Percentiles rank a stretch among this genome's conserved stretches.
These are phyloP conservation scores for Allophyes oxyacanthae DNA, from an alignment of 2,888 invertebrate genomes.

Conservation along the genomic window DNA sequence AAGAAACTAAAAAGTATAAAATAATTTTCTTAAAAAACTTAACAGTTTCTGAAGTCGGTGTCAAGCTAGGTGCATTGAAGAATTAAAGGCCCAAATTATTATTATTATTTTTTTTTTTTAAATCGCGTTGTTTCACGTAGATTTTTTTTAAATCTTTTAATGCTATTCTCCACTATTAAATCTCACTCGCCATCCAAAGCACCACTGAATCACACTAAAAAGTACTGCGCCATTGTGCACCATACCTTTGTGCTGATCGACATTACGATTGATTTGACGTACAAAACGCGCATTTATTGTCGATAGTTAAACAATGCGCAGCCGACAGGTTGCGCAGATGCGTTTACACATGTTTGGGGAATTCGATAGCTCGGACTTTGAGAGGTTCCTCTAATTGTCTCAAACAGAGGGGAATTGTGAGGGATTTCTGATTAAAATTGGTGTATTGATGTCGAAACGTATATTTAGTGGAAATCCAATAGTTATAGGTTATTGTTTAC, in stretches of 20 bases:
- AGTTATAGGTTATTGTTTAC: background rate
- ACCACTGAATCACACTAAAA: slow-evolving; percentile 72
- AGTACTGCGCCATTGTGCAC: slow-evolving; percentile 74
- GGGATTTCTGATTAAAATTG: slow-evolving; percentile 29
- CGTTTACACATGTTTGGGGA: slow-evolving; percentile 52
- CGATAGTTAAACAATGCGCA: slow-evolving; percentile 64
- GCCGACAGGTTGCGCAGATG: slow-evolving; percentile 71
- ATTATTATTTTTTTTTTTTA: no score
- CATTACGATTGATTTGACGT: slow-evolving; percentile 84
- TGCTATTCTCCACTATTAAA: background rate
- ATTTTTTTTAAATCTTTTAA: no score
- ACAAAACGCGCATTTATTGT: slow-evolving; percentile 83
- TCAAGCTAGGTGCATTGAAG: no score
- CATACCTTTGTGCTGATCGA: slow-evolving; percentile 80
- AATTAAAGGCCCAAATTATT: no score
- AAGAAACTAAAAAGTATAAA: no score
- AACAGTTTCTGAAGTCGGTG: no score
- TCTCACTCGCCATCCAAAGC: slow-evolving; percentile 10
- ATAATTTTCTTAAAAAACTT: no score
- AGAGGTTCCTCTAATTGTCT: slow-evolving; percentile 38
- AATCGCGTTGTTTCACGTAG: no score
- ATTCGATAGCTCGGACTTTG: slow-evolving; percentile 47
- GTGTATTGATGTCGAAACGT: slow-evolving; percentile 26
- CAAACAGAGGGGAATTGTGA: slow-evolving; percentile 20
- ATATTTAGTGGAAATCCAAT: slow-evolving; percentile 11